A percentile compares a stretch with the other conserved stretches of the same genome.
phyloP scores from a whole-genome alignment of 2,888 invertebrate species.

The Drosophila bunnanda region DNA sequence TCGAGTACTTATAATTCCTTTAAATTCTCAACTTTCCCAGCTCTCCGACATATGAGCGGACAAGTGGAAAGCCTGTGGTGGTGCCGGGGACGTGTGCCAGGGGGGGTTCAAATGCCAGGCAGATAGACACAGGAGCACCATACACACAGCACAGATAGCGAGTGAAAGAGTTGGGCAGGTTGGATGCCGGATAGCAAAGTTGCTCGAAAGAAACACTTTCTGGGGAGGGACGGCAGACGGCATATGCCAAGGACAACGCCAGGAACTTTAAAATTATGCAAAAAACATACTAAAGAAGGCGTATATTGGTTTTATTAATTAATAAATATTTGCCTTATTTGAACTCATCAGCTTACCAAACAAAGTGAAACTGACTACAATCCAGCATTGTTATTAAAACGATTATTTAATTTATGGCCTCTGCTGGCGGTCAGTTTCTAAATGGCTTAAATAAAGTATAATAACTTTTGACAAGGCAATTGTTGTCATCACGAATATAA shows the following conservation, averaged over 20 bases:
- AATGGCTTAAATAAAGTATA: background rate
- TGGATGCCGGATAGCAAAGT: constrained; percentile 18
- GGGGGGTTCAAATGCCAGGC: background rate
- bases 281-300: too few species aligned
- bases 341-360: too few species aligned
- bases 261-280: constrained; percentile 6
- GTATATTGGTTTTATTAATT: background rate
- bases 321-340: background rate
- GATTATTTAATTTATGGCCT: background rate
- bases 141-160: constrained; percentile 7
- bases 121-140: constrained; percentile 10
- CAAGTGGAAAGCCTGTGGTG: constrained; percentile 3
- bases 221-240: too few species aligned
- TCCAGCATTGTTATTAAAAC: background rate
- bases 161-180: constrained; percentile 10
- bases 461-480: constrained; percentile 1
- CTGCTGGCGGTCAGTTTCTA: background rate
- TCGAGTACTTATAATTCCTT: constrained; percentile 49
- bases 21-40: constrained; percentile 44
- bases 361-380: too few species aligned
- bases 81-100: too few species aligned
- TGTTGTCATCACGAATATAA: constrained; percentile 1
- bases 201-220: constrained; percentile 4
- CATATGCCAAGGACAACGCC: too few species aligned
- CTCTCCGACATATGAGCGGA: constrained; percentile 27